These are phyloP conservation scores for Xiphorhynchus elegans DNA, from an alignment of 2,113 vertebrate species.

Conservation along the genomic window DNA sequence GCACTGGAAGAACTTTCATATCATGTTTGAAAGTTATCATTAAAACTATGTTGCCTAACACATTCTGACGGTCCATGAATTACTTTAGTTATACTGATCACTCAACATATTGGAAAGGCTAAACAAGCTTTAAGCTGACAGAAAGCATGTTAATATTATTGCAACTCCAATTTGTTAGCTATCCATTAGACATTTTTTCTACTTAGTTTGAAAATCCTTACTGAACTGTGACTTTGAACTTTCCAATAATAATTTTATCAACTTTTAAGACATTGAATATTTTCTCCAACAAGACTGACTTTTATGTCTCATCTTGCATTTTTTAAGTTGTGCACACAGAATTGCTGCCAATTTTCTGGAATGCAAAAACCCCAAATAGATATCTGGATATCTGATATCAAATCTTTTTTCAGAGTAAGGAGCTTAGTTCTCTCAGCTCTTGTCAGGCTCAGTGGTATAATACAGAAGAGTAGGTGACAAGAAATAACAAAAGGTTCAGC, in stretches of 20 bases:
- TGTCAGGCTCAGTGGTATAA: background rate
- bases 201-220: background rate
- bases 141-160: background rate
- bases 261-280: background rate
- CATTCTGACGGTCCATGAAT: background rate
- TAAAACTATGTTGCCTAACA: background rate
- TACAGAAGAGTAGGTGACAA: conserved; percentile 10
- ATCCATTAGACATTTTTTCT: background rate
- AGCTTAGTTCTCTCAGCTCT: background rate
- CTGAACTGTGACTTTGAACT: background rate
- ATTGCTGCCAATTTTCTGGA: background rate
- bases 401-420: background rate
- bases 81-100: background rate
- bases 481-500: conserved; percentile 2
- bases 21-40: background rate
- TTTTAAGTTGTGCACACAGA: background rate
- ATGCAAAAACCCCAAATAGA: background rate
- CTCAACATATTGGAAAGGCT: background rate
- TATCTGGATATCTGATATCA: background rate
- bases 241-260: background rate
- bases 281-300: background rate
- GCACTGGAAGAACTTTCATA: background rate
- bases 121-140: background rate
- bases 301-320: background rate
- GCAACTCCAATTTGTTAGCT: background rate